Percentiles rank a stretch among this genome's conserved stretches.
Conservation (phyloP, 2,888 invertebrate species). For the Rosalia funebris region DNA sequence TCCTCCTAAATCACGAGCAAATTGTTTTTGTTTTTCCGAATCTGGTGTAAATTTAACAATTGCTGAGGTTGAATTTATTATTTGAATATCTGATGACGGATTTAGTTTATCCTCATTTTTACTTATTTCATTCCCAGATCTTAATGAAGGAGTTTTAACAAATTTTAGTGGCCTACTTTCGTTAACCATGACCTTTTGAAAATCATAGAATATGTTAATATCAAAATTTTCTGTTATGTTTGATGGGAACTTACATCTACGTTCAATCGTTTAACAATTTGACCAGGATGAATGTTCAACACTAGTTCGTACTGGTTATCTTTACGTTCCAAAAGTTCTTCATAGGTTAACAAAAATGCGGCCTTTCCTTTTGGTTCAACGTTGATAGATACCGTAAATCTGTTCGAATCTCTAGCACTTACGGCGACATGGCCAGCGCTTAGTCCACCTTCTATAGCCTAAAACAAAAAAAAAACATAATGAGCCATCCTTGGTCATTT, state of each 20-base stretch:
- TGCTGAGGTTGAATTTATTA: constrained; percentile 24
- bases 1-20: constrained; percentile 21
- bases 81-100: constrained; percentile 21
- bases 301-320: constrained; percentile 75
- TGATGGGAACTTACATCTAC: constrained; percentile 62
- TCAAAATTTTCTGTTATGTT: neutral
- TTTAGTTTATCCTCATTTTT: constrained; percentile 26
- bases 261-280: constrained; percentile 71
- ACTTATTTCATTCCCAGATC: constrained; percentile 36
- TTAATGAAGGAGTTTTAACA: constrained; percentile 32
- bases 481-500: neutral
- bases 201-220: neutral
- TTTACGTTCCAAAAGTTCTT: constrained; percentile 73
- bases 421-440: constrained; percentile 72
- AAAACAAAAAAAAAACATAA: constrained; percentile 3
- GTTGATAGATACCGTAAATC: constrained; percentile 75
- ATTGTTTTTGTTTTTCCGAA: constrained; percentile 17
- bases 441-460: constrained; percentile 69
- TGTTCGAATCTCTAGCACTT: constrained; percentile 76
- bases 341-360: constrained; percentile 77
- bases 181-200: constrained; percentile 66
- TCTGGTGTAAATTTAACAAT: constrained; percentile 29
- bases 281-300: constrained; percentile 75
- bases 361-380: constrained; percentile 72
- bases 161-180: constrained; percentile 70